phyloP scores from a whole-genome alignment of 2,888 invertebrate species.

The Sarcophaga variegata region DNA sequence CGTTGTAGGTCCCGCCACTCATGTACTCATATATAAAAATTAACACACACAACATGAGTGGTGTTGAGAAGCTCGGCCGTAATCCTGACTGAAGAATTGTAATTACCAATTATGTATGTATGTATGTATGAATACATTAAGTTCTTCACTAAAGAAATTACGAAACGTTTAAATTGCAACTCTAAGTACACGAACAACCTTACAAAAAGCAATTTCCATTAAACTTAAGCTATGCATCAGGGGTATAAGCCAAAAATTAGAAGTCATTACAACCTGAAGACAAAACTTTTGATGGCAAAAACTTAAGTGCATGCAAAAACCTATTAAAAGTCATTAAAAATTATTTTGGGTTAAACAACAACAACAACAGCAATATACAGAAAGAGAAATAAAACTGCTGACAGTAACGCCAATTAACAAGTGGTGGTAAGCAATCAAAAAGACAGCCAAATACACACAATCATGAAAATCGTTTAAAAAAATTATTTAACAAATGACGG shows the following conservation, averaged over 20 bases:
- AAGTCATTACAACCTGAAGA: constrained; percentile 18
- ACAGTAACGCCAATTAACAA: constrained; percentile 13
- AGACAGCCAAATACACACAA: constrained; percentile 10
- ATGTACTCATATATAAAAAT: too few species aligned
- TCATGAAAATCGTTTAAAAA: constrained; percentile 30
- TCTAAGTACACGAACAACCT: background rate
- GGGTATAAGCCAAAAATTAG: background rate
- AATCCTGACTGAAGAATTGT: too few species aligned
- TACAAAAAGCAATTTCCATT: background rate
- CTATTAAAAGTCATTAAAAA: constrained; percentile 31
- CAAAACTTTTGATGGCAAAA: background rate
- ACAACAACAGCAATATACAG: background rate
- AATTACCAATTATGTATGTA: too few species aligned
- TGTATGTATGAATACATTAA: background rate
- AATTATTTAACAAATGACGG: constrained; percentile 16
- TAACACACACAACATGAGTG: too few species aligned
- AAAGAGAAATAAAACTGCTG: background rate
- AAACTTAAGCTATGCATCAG: background rate
- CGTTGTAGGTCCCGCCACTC: too few species aligned
- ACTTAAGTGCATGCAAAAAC: constrained; percentile 4
- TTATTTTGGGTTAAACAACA: constrained; percentile 7
- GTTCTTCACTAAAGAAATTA: background rate
- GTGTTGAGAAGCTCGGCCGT: too few species aligned
- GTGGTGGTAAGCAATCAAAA: constrained; percentile 1
- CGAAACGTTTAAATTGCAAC: background rate